Conservation (phyloP, 2,797 vertebrate genomes). For the Melanotaenia pygmaea region DNA sequence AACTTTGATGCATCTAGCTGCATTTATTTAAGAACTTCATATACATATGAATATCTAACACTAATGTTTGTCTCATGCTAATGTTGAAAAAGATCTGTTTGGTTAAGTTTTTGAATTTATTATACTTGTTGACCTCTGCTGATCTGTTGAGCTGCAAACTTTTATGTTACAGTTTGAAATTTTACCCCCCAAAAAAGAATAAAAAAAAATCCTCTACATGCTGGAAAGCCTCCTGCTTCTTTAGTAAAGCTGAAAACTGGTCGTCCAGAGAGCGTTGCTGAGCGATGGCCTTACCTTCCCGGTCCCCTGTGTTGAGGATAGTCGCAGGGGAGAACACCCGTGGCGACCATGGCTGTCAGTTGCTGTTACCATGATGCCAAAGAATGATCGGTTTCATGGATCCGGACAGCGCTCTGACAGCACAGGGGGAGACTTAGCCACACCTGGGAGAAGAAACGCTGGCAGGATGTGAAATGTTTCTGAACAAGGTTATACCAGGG, state of each 20-base stretch:
- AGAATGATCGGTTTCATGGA: slow-evolving; percentile 77
- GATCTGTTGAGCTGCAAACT: not conserved
- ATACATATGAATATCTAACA: too few relatives aligned
- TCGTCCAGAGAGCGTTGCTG: slow-evolving; percentile 41
- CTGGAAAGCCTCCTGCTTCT: not conserved
- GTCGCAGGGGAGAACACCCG: slow-evolving; percentile 69
- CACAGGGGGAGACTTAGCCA: slow-evolving; percentile 44
- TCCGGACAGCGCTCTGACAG: slow-evolving; percentile 64
- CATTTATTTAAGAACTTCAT: not conserved
- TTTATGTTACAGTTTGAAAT: slow-evolving; percentile 2
- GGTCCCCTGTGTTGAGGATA: slow-evolving; percentile 56
- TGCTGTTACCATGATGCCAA: slow-evolving; percentile 69
- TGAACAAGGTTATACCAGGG: slow-evolving; percentile 74
- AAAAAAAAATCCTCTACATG: not conserved
- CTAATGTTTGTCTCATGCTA: slow-evolving; percentile 11
- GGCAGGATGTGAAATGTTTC: slow-evolving; percentile 77
- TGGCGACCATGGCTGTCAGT: slow-evolving; percentile 75
- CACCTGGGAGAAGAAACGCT: slow-evolving; percentile 76
- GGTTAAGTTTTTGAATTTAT: not conserved
- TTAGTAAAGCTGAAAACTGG: slow-evolving; percentile 25
- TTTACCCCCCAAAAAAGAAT: not conserved
- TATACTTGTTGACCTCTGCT: not conserved
- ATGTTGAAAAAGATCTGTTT: slow-evolving; percentile 19
- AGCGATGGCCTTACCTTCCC: slow-evolving; percentile 57
- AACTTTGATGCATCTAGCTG: not conserved